Percentiles rank a stretch among this genome's conserved stretches.
phyloP scores from a whole-genome alignment of 2,113 vertebrate genomes.

The Baryphthengus martii region DNA sequence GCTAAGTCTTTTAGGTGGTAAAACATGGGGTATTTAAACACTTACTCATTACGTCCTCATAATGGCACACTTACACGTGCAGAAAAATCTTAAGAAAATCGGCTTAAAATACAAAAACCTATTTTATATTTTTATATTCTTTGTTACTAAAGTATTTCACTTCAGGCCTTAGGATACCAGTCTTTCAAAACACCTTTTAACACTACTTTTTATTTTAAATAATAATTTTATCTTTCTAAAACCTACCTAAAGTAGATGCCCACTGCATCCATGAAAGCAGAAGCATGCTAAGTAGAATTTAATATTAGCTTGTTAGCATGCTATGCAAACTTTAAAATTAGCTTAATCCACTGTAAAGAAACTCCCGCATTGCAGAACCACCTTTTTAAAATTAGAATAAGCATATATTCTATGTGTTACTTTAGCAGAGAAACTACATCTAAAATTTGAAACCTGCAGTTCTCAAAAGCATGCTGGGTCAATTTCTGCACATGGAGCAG shows the following conservation, averaged over 20 bases:
- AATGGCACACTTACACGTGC: background rate
- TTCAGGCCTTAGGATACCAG: background rate
- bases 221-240: background rate
- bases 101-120: background rate
- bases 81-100: background rate
- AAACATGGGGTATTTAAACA: background rate
- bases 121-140: background rate
- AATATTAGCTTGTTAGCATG: background rate
- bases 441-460: background rate
- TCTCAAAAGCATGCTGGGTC: background rate
- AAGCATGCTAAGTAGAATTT: background rate
- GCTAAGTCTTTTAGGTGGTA: background rate
- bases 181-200: background rate
- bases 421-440: background rate
- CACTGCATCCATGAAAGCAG: background rate
- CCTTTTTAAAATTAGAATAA: background rate
- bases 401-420: background rate
- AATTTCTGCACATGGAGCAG: rapidly evolving
- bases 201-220: background rate
- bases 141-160: background rate
- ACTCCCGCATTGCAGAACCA: background rate
- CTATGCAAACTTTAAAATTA: background rate
- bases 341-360: background rate
- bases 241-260: background rate
- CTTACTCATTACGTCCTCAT: background rate